A percentile compares a stretch with the other conserved stretches of the same genome.
phyloP scores from a whole-genome alignment of 2,113 vertebrate species.

The Podarcis muralis region DNA sequence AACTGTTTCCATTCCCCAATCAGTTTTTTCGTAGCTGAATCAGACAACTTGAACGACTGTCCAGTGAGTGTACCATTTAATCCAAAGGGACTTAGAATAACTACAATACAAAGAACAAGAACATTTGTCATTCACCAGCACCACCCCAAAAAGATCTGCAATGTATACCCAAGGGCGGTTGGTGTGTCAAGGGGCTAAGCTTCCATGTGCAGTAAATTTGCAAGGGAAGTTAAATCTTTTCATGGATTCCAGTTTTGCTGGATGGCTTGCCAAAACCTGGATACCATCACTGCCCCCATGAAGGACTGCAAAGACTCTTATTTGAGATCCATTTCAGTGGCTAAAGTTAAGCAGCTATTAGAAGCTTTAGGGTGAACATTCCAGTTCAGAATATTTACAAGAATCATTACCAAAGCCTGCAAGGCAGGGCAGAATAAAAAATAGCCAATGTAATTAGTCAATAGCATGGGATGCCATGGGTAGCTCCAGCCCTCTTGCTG shows the following conservation, averaged over 20 bases:
- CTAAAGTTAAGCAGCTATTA: not conserved
- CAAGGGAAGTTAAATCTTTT: not conserved
- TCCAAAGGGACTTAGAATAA: slow-evolving; percentile 97
- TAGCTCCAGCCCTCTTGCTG: not conserved
- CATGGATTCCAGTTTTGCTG: not conserved
- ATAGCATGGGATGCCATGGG: not conserved
- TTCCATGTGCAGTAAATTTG: not conserved
- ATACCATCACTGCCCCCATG: not conserved
- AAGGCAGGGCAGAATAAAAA: not conserved
- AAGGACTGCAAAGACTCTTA: not conserved
- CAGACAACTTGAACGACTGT: slow-evolving; percentile 97
- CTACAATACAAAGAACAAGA: slow-evolving; percentile 65
- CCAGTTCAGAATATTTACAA: not conserved
- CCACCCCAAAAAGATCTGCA: slow-evolving; percentile 14
- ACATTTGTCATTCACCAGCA: not conserved
- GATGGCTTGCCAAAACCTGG: not conserved
- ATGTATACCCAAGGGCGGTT: slow-evolving; percentile 7
- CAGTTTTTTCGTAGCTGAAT: slow-evolving; percentile 94
- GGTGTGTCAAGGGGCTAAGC: not conserved
- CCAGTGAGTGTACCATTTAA: slow-evolving; percentile 96
- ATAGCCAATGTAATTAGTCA: not conserved
- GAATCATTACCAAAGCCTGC: not conserved
- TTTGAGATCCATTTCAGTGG: not conserved
- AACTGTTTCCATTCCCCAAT: slow-evolving; percentile 99
- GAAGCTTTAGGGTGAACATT: not conserved